Evolutionary conservation across 2,888 invertebrate genomes (phyloP).

Genomic region (Caenorhabditis angaria): DNA sequence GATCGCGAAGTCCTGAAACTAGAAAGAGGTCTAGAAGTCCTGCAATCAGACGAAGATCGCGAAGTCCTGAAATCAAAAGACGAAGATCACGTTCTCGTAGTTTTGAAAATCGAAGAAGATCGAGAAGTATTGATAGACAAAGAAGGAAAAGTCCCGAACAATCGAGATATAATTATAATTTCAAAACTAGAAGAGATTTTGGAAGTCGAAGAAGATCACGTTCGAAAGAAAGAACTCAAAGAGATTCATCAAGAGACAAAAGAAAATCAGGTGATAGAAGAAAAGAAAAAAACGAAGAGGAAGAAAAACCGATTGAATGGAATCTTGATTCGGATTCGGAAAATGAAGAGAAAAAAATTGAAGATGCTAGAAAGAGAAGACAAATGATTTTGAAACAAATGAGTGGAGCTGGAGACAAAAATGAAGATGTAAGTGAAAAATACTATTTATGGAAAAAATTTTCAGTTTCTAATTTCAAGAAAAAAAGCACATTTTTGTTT

Average conservation of each 20-base stretch:
- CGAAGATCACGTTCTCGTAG: background rate
- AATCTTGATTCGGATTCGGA: conserved; percentile 55
- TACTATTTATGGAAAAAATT: too few relatives aligned
- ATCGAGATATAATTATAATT: background rate
- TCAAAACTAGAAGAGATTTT: background rate
- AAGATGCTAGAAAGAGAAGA: conserved; percentile 54
- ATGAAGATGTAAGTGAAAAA: conserved; percentile 11
- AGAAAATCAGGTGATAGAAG: conserved; percentile 7
- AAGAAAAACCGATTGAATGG: conserved; percentile 46
- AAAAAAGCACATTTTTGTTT: background rate
- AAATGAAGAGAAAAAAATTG: conserved; percentile 63
- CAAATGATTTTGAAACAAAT: conserved; percentile 46
- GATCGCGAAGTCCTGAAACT: background rate
- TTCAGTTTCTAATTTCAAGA: background rate
- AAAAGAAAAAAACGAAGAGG: conserved; percentile 24
- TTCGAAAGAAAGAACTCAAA: conserved; percentile 8
- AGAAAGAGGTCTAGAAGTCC: background rate
- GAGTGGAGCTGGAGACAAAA: conserved; percentile 17
- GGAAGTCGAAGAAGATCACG: conserved; percentile 21
- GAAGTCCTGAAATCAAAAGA: background rate
- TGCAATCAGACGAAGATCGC: background rate
- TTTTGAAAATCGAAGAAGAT: background rate
- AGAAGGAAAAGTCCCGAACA: conserved; percentile 20
- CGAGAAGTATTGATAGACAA: conserved; percentile 14
- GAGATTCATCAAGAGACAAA: conserved; percentile 12